Base-by-base conservation (phyloP, 1,140 invertebrate species). In the Drosophila obscura region DNA sequence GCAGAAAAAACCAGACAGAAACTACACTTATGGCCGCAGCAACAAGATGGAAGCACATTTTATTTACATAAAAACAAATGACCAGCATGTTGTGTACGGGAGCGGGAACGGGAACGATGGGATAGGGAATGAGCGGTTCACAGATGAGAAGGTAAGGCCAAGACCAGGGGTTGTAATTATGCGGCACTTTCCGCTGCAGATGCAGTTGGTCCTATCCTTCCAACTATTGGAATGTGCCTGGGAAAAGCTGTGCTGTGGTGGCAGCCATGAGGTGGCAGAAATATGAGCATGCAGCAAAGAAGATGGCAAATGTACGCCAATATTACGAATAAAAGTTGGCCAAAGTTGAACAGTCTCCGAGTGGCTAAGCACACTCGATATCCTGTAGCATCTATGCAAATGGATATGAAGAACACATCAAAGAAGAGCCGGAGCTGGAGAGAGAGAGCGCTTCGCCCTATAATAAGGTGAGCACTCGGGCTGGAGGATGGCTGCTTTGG, bases 31-130 rank as follows among this genome's bases (percentile, higher is more conserved):
- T 74, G 69, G 58, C 59, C 50, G 28, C 55, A 66, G 49, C 73
- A 61, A 55, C 53, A 71, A 76, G 67, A 83, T 72, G 69, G 59
- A 73, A 63, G 62, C 80, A 72, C 82, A 85, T 87, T 87, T 73
- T 78, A 85, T 85, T 85, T 85, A 85, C 82, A 85, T 85, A 85
- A 88, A 85, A 85, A 85, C 82, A 88, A 85, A 88, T 85, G 82
- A 85, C 82, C 82, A 85, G 82, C 82, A 85, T 87, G 82, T 85
- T 87, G 74, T 78, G 71, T 61, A 67, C 45, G 64, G 62, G 45
- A 46, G 61, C 67, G 55, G 31, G 13, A 43, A 7, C 15, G 16
- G 16, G 35, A 31, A 8, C 43, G 66, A 60, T 60, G 50, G 31
- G 45, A 51, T 39, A 13, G 35, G 48, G 52, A 65, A 46, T 66